Percentiles rank a stretch among this genome's conserved stretches.
Conservation (phyloP, 2,888 invertebrate genomes). For the Ornithoptera priamus region DNA sequence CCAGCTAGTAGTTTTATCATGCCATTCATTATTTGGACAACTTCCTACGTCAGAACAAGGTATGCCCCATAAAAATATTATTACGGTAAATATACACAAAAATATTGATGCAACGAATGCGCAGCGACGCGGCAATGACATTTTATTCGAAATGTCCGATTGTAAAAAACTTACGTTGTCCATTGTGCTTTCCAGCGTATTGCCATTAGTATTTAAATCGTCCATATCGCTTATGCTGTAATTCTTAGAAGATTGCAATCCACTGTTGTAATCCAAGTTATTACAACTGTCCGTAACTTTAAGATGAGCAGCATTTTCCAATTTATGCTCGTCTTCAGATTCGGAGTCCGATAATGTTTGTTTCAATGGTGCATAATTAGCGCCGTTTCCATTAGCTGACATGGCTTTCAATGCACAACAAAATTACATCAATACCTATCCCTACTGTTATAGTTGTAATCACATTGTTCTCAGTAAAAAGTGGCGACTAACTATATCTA, state of each 20-base stretch:
- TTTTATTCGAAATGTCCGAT: constrained; percentile 74
- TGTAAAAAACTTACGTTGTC: constrained; percentile 74
- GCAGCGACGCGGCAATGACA: constrained; percentile 84
- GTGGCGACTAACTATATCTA: constrained; percentile 13
- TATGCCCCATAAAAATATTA: constrained; percentile 87
- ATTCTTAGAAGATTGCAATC: constrained; percentile 68
- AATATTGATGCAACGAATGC: constrained; percentile 86
- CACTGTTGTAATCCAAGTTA: constrained; percentile 71
- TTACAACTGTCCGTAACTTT: constrained; percentile 64
- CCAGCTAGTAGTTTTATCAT: constrained; percentile 83
- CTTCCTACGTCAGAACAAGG: constrained; percentile 86
- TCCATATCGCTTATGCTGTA: constrained; percentile 73
- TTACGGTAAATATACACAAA: constrained; percentile 84
- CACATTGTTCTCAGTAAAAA: constrained; percentile 18
- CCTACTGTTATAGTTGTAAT: constrained; percentile 11
- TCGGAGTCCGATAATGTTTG: constrained; percentile 89
- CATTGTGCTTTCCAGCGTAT: constrained; percentile 72
- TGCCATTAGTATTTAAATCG: constrained; percentile 69
- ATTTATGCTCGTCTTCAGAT: constrained; percentile 84
- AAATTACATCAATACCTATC: constrained; percentile 13
- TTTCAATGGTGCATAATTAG: constrained; percentile 86
- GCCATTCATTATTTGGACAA: constrained; percentile 80
- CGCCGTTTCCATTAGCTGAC: constrained; percentile 71
- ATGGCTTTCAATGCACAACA: constrained; percentile 46
- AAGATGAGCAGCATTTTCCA: constrained; percentile 59